phyloP scores from a whole-genome alignment of 1,140 invertebrate species.

The Caenorhabditis inopinata region DNA sequence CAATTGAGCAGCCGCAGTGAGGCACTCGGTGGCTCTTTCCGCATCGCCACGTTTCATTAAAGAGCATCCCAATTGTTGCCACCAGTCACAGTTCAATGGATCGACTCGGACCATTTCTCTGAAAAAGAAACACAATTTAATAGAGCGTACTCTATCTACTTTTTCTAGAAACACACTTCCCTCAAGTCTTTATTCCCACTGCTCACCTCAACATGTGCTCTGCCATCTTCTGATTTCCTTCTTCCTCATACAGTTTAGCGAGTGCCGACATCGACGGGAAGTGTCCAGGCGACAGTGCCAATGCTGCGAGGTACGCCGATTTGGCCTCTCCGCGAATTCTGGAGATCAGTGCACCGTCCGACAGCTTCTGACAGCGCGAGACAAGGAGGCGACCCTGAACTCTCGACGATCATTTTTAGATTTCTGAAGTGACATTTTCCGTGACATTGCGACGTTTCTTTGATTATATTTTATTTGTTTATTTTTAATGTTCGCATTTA shows the following conservation, averaged over 20 bases:
- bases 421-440: neutral
- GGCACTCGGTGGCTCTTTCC: conserved; percentile 57
- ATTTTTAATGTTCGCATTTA: too few relatives aligned
- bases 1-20: conserved; percentile 55
- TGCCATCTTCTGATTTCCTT: conserved; percentile 59
- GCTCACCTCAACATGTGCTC: conserved; percentile 62
- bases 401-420: neutral
- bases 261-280: conserved; percentile 53
- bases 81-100: conserved; percentile 53
- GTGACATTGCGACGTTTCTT: too few relatives aligned
- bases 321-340: conserved; percentile 53
- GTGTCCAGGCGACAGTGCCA: conserved; percentile 57
- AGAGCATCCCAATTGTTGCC: conserved; percentile 58
- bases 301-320: conserved; percentile 57
- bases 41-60: conserved; percentile 47
- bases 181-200: too few relatives aligned
- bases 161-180: neutral
- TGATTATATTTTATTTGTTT: too few relatives aligned
- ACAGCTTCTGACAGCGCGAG: conserved; percentile 48
- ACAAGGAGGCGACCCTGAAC: conserved; percentile 56
- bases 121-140: conserved; percentile 17
- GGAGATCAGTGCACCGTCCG: conserved; percentile 2
- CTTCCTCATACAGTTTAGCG: conserved; percentile 53
- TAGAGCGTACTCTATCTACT: neutral
- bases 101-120: conserved; percentile 61